Evolutionary conservation across 2,888 invertebrate genomes (phyloP), one percentile per base, ranked within the genome.

Genomic region (Campoplex capitator): DNA sequence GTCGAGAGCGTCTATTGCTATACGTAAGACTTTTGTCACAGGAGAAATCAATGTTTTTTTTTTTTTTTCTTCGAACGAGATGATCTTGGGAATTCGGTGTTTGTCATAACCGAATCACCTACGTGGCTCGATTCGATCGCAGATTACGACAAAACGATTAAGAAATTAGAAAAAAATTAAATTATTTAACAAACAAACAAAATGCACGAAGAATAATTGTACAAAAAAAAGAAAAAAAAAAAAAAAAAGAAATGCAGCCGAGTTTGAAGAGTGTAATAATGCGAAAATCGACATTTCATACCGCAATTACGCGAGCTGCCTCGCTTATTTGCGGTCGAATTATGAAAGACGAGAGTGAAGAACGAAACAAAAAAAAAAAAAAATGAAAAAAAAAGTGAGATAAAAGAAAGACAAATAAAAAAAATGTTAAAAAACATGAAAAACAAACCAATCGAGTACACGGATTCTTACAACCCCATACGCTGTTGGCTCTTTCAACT

Each of bases 191-290:
- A 74, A 38, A 79, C 54, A 74, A 35, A 58, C 7, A 81, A 73
- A 89, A 87, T 88, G 85, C 89, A 88, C 90, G 89, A 90, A 90
- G 83, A 88, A 90, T 85, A 91, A 92, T 89, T 91, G 91, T 90
- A 90, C 89, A 42, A 42, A 42, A 42, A 42, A 9, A 89, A 85
- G 75, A 84, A 87, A 83, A 23, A 90, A 89, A 91, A 42, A 42
- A 42, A 9, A 89, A 85, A 75, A 84, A 89, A 86, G 77, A 84
- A 86, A 82, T 87, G 74, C 85, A 84, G 80, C 74, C 54, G 68
- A 86, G 88, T 78, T 79, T 84, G 79, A 79, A 71, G 84, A 79
- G 84, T 82, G 82, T 88, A 84, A 83, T 65, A 32, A 87, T 83
- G 87, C 85, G 84, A 88, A 82, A 62, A 32, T 16, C 62, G 86